A percentile compares a stretch with the other conserved stretches of the same genome.
These are phyloP conservation scores for Acleris literana DNA, from an alignment of 2,888 invertebrate genomes.

Conservation along the genomic window DNA sequence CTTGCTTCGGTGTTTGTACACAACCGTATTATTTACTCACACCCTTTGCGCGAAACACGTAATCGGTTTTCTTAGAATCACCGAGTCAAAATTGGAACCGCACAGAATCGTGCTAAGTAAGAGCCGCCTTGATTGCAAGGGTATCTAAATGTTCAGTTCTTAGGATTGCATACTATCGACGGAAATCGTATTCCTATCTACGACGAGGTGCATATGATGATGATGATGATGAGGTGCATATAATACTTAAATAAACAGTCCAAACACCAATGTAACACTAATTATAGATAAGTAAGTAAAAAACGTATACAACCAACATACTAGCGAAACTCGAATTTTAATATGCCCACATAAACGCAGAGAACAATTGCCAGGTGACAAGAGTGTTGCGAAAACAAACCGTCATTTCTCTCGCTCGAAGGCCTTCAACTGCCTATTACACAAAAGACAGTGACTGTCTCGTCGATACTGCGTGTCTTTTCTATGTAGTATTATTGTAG, in stretches of 20 bases:
- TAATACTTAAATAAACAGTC: no score
- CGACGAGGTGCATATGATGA: no score
- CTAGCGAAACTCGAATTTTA: conserved; percentile 57
- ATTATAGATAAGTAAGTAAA: no score
- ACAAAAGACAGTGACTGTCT: conserved; percentile 54
- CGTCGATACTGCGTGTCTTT: conserved; percentile 36
- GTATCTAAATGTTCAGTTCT: not conserved
- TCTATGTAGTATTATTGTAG: not conserved
- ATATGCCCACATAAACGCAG: conserved; percentile 45
- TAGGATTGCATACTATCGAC: no score
- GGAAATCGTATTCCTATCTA: no score
- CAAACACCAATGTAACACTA: no score
- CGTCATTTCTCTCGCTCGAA: conserved; percentile 75
- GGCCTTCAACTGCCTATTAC: conserved; percentile 72
- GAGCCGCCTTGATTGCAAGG: conserved; percentile 43
- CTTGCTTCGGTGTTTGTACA: conserved; percentile 63
- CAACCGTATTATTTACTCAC: conserved; percentile 64
- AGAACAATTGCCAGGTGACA: conserved; percentile 69
- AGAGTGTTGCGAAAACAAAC: conserved; percentile 68
- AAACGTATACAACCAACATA: not conserved
- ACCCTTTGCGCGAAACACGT: conserved; percentile 53
- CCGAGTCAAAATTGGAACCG: conserved; percentile 51
- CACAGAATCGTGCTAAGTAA: conserved; percentile 45
- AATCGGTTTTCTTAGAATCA: conserved; percentile 56
- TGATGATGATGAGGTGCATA: no score